These are phyloP conservation scores for Eupithecia abbreviata DNA, from an alignment of 2,888 invertebrate genomes.

Conservation along the genomic window DNA sequence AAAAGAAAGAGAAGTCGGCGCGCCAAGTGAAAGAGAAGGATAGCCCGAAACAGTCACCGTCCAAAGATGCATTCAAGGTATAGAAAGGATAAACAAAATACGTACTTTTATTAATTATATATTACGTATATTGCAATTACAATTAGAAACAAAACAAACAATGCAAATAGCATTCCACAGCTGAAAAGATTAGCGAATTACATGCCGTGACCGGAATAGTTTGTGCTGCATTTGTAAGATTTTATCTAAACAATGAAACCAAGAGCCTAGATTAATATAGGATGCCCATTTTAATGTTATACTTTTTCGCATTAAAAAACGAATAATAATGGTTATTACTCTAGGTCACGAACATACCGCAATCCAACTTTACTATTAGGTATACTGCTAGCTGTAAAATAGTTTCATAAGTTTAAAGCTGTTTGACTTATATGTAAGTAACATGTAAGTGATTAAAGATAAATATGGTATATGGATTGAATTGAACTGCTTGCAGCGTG, in stretches of 20 bases:
- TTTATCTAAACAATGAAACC: conserved; percentile 54
- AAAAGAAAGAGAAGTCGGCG: conserved; percentile 66
- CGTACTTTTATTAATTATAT: neutral
- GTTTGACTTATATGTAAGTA: neutral
- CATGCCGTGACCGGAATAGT: conserved; percentile 55
- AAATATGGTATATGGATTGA: neutral
- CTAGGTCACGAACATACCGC: conserved; percentile 69
- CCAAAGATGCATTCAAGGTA: conserved; percentile 62
- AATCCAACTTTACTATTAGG: conserved; percentile 53
- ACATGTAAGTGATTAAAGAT: neutral
- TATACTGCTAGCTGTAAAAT: conserved; percentile 47
- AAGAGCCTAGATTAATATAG: conserved; percentile 51
- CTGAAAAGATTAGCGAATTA: conserved; percentile 28
- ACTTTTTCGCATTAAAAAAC: conserved; percentile 66
- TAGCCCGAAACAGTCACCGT: conserved; percentile 59
- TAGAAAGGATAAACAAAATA: conserved; percentile 52
- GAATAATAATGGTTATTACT: conserved; percentile 67
- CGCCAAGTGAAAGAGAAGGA: conserved; percentile 70
- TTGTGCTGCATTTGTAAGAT: conserved; percentile 52
- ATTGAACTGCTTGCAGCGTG: neutral
- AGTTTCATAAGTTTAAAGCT: neutral
- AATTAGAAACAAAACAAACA: conserved; percentile 28
- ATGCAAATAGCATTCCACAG: conserved; percentile 10
- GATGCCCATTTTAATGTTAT: conserved; percentile 61
- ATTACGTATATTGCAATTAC: neutral